phyloP scores from a whole-genome alignment of 2,888 invertebrate species.

The Nemurella pictetii region DNA sequence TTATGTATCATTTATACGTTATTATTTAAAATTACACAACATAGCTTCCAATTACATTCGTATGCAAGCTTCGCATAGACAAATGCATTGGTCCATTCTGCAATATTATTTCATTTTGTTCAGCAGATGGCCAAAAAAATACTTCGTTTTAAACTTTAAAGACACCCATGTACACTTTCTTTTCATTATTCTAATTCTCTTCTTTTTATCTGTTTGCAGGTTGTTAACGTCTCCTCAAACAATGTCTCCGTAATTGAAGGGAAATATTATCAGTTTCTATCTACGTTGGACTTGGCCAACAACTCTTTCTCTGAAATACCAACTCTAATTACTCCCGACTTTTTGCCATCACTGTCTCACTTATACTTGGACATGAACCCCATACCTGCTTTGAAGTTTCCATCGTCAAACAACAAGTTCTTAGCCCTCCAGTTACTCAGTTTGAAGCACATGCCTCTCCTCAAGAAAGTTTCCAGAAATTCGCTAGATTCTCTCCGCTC shows the following conservation, averaged over 20 bases:
- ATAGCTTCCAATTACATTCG: too few species aligned
- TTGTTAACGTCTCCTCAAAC: conserved; percentile 48
- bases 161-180: too few species aligned
- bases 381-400: conserved; percentile 55
- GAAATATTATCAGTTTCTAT: conserved; percentile 54
- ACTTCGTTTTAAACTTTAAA: too few species aligned
- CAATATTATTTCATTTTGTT: too few species aligned
- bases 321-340: conserved; percentile 45
- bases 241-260: conserved; percentile 54
- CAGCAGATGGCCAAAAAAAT: too few species aligned
- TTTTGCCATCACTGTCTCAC: conserved; percentile 56
- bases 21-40: too few species aligned
- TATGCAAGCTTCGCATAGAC: too few species aligned
- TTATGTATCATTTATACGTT: too few species aligned
- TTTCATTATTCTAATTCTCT: not conserved
- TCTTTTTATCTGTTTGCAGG: conserved; percentile 48
- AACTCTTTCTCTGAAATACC: conserved; percentile 57
- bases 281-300: conserved; percentile 58
- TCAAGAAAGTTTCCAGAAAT: conserved; percentile 44
- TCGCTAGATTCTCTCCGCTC: not conserved
- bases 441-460: conserved; percentile 46
- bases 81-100: too few species aligned
- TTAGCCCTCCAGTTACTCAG: conserved; percentile 19
- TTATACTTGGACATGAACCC: conserved; percentile 60
- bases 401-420: conserved; percentile 45